A percentile compares a stretch with the other conserved stretches of the same genome.
phyloP scores from a whole-genome alignment of 2,888 invertebrate genomes.

The Spicauda simplicius region DNA sequence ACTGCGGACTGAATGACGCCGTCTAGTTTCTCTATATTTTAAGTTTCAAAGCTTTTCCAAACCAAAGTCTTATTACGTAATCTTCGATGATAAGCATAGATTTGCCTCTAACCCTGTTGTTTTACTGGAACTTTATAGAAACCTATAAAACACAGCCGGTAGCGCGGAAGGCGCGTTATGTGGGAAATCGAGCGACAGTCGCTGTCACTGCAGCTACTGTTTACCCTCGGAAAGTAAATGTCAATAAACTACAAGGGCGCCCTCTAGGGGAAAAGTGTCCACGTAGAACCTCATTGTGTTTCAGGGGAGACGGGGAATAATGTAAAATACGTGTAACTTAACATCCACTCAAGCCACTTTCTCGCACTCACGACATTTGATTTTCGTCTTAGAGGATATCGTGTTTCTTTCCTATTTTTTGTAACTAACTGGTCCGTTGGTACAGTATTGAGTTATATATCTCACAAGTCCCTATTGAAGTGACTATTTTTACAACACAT shows the following conservation, averaged over 20 bases:
- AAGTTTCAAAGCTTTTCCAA: background rate
- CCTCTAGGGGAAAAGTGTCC: conserved; percentile 69
- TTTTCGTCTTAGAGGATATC: conserved; percentile 4
- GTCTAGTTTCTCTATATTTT: too few relatives aligned
- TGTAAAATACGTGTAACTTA: conserved; percentile 53
- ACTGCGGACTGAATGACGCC: too few relatives aligned
- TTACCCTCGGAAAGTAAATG: conserved; percentile 81
- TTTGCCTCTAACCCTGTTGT: conserved; percentile 1
- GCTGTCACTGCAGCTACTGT: conserved; percentile 61
- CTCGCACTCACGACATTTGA: conserved; percentile 10
- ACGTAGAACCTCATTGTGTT: conserved; percentile 62
- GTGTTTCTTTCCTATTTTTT: background rate
- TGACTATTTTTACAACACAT: too few relatives aligned
- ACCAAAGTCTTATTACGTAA: background rate
- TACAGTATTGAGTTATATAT: too few relatives aligned
- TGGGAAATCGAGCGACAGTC: conserved; percentile 60
- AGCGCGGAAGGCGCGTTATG: conserved; percentile 45
- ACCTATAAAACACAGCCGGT: conserved; percentile 33
- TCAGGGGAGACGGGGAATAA: conserved; percentile 53
- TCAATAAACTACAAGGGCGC: conserved; percentile 78
- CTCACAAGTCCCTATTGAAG: too few relatives aligned
- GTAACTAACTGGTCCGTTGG: too few relatives aligned
- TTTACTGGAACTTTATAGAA: conserved; percentile 16
- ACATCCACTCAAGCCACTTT: conserved; percentile 19
- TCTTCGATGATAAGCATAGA: background rate